Percentiles rank a stretch among this genome's conserved stretches.
phyloP scores from a whole-genome alignment of 2,888 invertebrate genomes.

The Polydrusus cervinus region DNA sequence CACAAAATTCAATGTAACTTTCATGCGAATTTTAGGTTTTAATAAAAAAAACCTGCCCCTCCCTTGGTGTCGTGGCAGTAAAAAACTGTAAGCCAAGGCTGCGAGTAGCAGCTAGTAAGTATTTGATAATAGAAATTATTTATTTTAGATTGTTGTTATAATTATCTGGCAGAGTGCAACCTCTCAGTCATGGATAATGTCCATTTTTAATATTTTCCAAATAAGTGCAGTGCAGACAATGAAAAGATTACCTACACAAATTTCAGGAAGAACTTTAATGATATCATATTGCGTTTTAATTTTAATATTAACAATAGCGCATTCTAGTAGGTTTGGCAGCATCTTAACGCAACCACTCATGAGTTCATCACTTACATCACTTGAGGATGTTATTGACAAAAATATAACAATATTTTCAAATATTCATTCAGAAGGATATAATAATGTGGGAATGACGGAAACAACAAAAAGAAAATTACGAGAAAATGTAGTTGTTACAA shows the following conservation, averaged over 20 bases:
- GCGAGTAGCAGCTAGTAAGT: too few species aligned
- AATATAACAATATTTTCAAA: constrained; percentile 10
- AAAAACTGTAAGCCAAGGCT: too few species aligned
- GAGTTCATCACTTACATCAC: not conserved
- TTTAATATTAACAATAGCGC: not conserved
- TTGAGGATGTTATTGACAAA: not conserved
- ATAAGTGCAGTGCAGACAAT: not conserved
- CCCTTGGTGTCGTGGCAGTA: too few species aligned
- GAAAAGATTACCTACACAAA: not conserved
- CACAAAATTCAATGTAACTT: too few species aligned
- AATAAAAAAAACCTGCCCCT: too few species aligned
- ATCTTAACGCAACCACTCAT: not conserved
- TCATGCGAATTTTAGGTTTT: too few species aligned
- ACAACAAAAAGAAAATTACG: not conserved
- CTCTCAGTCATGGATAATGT: not conserved
- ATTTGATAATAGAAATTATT: not conserved
- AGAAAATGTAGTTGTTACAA: not conserved
- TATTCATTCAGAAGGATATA: not conserved
- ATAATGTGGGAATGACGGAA: constrained; percentile 1
- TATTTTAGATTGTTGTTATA: not conserved
- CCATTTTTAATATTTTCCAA: not conserved
- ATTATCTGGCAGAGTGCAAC: not conserved
- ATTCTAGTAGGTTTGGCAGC: not conserved
- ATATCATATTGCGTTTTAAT: not conserved
- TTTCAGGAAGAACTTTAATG: constrained; percentile 1